phyloP scores from a whole-genome alignment of 2,888 invertebrate genomes.

The Calameuta filiformis region DNA sequence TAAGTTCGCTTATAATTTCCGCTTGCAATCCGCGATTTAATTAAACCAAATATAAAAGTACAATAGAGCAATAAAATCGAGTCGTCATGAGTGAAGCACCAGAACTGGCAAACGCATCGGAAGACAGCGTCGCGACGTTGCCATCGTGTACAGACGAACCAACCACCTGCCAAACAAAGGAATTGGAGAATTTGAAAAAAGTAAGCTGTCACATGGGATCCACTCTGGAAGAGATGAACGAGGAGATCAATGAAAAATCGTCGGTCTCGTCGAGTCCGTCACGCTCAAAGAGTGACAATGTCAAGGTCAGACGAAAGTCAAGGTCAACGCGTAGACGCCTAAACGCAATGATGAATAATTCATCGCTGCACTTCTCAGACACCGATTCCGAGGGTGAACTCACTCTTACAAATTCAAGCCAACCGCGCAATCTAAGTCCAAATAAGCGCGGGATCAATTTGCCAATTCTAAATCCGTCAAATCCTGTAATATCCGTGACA shows the following conservation, averaged over 20 bases:
- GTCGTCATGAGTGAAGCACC: not conserved
- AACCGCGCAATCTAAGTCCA: slow-evolving; percentile 25
- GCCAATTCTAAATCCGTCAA: slow-evolving; percentile 16
- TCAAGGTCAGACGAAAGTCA: slow-evolving; percentile 55
- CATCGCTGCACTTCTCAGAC: slow-evolving; percentile 61
- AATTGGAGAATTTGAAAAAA: slow-evolving; percentile 30
- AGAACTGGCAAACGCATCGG: not conserved
- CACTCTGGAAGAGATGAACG: slow-evolving; percentile 12
- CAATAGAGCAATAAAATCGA: slow-evolving; percentile 4
- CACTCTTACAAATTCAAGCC: slow-evolving; percentile 34
- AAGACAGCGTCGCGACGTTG: not conserved
- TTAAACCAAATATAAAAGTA: slow-evolving; percentile 11
- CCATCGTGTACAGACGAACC: not conserved
- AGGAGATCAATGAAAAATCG: slow-evolving; percentile 16
- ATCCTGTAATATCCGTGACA: slow-evolving; percentile 56
- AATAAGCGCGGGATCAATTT: not conserved
- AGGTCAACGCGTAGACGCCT: slow-evolving; percentile 55
- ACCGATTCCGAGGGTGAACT: slow-evolving; percentile 63
- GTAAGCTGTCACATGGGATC: slow-evolving; percentile 35
- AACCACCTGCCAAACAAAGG: slow-evolving; percentile 3
- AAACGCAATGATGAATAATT: slow-evolving; percentile 59
- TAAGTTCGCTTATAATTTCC: slow-evolving; percentile 40
- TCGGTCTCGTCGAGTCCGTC: not conserved
- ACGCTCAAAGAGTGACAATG: not conserved
- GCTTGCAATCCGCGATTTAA: slow-evolving; percentile 18